Percentiles rank a stretch among this genome's conserved stretches.
phyloP scores from a whole-genome alignment of 92 coral and sea anemone species.

The Chrysogorgia sp. region DNA sequence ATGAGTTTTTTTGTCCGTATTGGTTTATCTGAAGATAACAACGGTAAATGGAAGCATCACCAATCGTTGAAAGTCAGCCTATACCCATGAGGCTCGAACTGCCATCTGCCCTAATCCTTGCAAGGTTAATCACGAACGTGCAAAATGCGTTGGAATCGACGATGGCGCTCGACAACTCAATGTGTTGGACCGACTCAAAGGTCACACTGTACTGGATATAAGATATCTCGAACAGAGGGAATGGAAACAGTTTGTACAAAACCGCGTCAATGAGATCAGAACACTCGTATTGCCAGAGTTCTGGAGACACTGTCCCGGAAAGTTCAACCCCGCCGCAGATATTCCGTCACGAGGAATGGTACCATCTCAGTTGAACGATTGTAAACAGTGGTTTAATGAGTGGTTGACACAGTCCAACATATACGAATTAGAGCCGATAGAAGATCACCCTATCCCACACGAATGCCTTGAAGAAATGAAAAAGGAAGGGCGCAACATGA shows the following conservation, averaged over 20 bases:
- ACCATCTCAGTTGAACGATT: neutral
- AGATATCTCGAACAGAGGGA: neutral
- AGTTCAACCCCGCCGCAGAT: slow-evolving; percentile 44
- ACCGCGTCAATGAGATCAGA: slow-evolving; percentile 45
- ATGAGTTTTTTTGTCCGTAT: no score
- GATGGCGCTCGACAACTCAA: no score
- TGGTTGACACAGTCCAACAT: neutral
- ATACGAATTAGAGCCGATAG: neutral
- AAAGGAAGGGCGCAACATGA: neutral
- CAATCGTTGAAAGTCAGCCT: neutral
- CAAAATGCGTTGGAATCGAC: slow-evolving; percentile 1
- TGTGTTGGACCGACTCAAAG: slow-evolving; percentile 48
- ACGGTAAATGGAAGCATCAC: neutral
- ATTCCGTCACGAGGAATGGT: slow-evolving; percentile 40
- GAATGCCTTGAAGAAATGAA: slow-evolving; percentile 31
- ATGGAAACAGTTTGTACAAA: slow-evolving; percentile 45
- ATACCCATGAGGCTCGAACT: slow-evolving; percentile 6
- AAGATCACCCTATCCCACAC: neutral
- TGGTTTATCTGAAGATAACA: neutral
- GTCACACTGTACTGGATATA: slow-evolving; percentile 25
- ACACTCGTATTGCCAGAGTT: neutral
- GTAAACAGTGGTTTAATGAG: slow-evolving; percentile 27
- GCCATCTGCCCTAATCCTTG: neutral
- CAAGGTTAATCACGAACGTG: neutral
- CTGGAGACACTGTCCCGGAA: slow-evolving; percentile 47